Conservation (phyloP, 2,888 invertebrate genomes). For the Callinectes sapidus region DNA sequence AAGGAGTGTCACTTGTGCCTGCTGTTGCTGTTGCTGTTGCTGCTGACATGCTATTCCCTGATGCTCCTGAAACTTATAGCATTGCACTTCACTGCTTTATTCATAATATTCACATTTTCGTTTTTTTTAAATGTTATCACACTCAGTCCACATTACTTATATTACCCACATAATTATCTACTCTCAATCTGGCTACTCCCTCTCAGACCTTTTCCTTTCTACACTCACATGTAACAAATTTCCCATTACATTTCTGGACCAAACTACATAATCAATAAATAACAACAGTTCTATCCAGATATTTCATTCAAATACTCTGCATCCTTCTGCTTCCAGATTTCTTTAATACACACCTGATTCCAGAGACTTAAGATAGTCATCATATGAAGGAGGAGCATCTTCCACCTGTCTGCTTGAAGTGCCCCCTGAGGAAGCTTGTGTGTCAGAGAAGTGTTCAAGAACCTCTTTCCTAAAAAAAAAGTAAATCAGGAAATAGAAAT, state of each 20-base stretch:
- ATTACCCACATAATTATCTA: too few species aligned
- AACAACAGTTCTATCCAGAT: too few species aligned
- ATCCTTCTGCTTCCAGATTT: too few species aligned
- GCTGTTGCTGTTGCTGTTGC: not conserved
- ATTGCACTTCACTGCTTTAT: not conserved
- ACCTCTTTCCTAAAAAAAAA: conserved; percentile 68
- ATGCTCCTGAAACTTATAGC: not conserved
- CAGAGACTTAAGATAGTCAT: conserved; percentile 64
- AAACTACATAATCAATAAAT: too few species aligned
- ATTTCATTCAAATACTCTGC: too few species aligned
- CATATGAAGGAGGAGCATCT: conserved; percentile 63
- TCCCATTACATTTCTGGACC: too few species aligned
- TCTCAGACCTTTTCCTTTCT: too few species aligned
- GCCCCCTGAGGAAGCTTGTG: conserved; percentile 40
- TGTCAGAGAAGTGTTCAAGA: conserved; percentile 56
- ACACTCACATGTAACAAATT: too few species aligned
- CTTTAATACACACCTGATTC: conserved; percentile 29
- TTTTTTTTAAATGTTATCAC: not conserved
- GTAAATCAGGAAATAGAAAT: not conserved
- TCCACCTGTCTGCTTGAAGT: not conserved
- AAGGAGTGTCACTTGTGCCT: not conserved
- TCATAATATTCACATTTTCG: not conserved
- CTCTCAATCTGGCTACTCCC: too few species aligned
- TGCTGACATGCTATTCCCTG: not conserved
- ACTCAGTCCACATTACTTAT: too few species aligned